Conservation (phyloP, 2,888 invertebrate species). For the Aphrophora alni region DNA sequence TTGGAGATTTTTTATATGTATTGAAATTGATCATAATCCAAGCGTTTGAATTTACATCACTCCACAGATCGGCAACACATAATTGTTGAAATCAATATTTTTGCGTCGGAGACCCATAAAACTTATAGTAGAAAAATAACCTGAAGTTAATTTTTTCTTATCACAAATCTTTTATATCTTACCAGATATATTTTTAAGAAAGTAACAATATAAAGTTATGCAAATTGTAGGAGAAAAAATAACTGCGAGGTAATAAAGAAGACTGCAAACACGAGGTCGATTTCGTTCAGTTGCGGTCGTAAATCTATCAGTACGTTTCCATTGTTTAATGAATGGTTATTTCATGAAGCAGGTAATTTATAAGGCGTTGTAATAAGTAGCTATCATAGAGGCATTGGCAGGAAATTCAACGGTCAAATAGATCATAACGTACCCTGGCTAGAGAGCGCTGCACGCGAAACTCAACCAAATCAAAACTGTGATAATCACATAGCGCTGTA, state of each 20-base stretch:
- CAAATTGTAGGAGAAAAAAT: too few relatives aligned
- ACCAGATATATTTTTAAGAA: too few relatives aligned
- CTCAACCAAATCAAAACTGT: neutral
- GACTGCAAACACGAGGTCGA: neutral
- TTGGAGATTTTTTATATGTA: too few relatives aligned
- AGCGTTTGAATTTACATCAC: too few relatives aligned
- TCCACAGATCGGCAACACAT: too few relatives aligned
- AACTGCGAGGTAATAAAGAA: neutral
- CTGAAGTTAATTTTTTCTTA: too few relatives aligned
- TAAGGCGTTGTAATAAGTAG: neutral
- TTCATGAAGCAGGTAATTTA: neutral
- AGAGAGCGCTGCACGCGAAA: neutral
- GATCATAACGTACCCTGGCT: neutral
- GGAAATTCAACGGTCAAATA: neutral
- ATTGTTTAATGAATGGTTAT: slow-evolving; percentile 2
- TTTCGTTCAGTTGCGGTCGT: neutral
- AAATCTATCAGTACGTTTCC: neutral
- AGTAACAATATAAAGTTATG: too few relatives aligned
- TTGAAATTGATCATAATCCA: too few relatives aligned
- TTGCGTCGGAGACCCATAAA: too few relatives aligned
- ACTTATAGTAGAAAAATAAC: too few relatives aligned
- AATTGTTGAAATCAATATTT: too few relatives aligned
- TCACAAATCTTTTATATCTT: too few relatives aligned
- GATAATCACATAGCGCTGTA: neutral
- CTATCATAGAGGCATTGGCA: neutral